Base-by-base conservation (phyloP, 1,140 invertebrate species). In the Drosophila sucinea region DNA sequence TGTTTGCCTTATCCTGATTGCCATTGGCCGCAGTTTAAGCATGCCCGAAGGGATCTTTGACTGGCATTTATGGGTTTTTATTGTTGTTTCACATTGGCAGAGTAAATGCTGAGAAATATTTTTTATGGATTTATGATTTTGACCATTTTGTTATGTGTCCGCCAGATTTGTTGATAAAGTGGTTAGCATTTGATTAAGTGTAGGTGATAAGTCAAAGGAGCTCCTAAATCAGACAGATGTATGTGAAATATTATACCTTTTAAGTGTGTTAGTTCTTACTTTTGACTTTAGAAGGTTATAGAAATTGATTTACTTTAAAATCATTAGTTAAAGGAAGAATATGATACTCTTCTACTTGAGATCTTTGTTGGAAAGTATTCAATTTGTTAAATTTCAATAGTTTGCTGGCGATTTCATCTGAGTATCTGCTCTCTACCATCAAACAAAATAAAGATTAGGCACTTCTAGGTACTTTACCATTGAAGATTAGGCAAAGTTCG, bases 11-110 rank as follows among this genome's bases (percentile, higher is more conserved):
- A 23, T 40, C 23, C 57, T 60, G 57, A 60, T 60, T 60, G 57
- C 44, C 44, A 51, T 51, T 51, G 44, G 44, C 44, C 57, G 57
- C 10, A 4, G 8, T 38, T 60, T 60, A 35, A 60, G 32, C 32
- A 33, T 25, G 32, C 33, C 32, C 38, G 32, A 27, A 60, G 6
- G 10, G 17, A 38, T 25, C 57, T 38, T 60, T 60, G 57, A 40
- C 32, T 60, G 57, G 33, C 57, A 27, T 60, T 60, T 60, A 60
- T 60, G 57, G 27, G 32, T 32, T 60, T 60, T 60, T 38, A 60
- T 60, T 60, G 44, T 51, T 51, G 7, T 27, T 51, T 51, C 35
- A 8, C 27, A 27, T 51, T 27, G 6, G 44, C 23, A 1, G 27
- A 51, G 44, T 25, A 25, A 27, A 51, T 1, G 44, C 23, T 4